Base-by-base conservation (phyloP, 1,140 invertebrate species). In the Hylyphantes graminicola region DNA sequence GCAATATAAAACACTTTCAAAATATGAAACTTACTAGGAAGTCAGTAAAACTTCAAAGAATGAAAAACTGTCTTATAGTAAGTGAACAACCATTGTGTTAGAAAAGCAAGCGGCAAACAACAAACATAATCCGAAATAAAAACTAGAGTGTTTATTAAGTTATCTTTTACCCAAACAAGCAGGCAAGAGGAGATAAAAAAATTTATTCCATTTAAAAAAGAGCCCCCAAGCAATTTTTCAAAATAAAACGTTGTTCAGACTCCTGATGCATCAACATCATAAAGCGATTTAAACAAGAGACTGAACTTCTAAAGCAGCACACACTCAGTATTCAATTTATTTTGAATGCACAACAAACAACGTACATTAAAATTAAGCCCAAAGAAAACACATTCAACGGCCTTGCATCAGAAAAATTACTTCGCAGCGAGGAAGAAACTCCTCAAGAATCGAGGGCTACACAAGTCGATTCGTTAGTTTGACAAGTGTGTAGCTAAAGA, bases 241-340 rank as follows among this genome's bases (percentile, higher is more conserved):
- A 48, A n/a, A n/a, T 12, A 17, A 51, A 17, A 2, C 68, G n/a
- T 53, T 70, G 35, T 35, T 35, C 35, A 70, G 7, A 70, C n/a
- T 51, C 68, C 17, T 51, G 54, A 70, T 19, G 50, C 17, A 70
- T 70, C 54, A 70, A 70, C n/a, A 51, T 54, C 68, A 70, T 51
- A 54, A 70, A 70, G 21, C 68, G 54, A 54, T 17, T 70, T 53
- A 65, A 70, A 59, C 51, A 48, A 17, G 15, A 54, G 50, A 59
- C 11, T n/a, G 50, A 12, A 59, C 12, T 12, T 9, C 57, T 50
- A 15, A 21, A 54, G 54, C 51, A 70, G 68, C 50, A 53, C 68
- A 17, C n/a, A 10, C 50, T 54, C 68, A 51, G n/a, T 70, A 70
- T 70, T 70, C 54, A 70, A 70, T 70, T 70, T 70, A 70, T 70